Base-by-base conservation (phyloP, 2,797 vertebrate species). In the Chloroceryle inda region DNA sequence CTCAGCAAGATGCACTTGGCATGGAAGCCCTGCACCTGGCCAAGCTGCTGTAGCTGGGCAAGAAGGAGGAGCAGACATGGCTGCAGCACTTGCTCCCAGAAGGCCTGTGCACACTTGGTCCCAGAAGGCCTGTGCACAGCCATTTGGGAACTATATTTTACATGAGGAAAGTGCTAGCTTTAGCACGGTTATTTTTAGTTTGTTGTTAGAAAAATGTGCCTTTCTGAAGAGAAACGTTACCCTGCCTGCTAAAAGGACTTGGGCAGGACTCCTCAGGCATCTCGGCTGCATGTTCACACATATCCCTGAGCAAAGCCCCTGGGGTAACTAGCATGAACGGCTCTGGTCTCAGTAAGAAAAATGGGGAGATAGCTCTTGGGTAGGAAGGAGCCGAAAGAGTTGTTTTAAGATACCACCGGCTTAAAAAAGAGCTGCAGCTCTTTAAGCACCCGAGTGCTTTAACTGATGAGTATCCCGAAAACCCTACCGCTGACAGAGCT, bases 161-260 rank as follows among this genome's bases (percentile, higher is more conserved):
- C 83, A 95, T 64, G 63, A 86, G 85, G 56, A 91, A 95, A 92
- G 83, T 71, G 89, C 92, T 82, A 85, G 95, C 88, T 96, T 97
- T 82, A 94, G 94, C 77, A 68, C 49, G 64, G 82, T 91, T 95
- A 91, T 94, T 94, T 96, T 91, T 84, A 95, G 91, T 94, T 96
- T 85, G 91, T 92, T 83, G 68, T 82, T 87, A 90, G 50, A 81
- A 89, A 76, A 86, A 45, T 5, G 55, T 44, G 80, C 59, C n/a
- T 93, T 68, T 45, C 26, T 17, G 69, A 68, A 69, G 35, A 63
- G 62, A 62, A 76, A 81, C 37, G 72, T 74, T 83, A 66, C 85
- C 88, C 52, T 76, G 85, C 42, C 84, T 75, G 77, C 83, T 58
- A 11, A 23, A 55, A 66, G 85, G 91, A 35, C 85, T 47, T 44